These are phyloP conservation scores for Saxidomus purpurata DNA, from an alignment of 1,140 invertebrate genomes.

Conservation along the genomic window DNA sequence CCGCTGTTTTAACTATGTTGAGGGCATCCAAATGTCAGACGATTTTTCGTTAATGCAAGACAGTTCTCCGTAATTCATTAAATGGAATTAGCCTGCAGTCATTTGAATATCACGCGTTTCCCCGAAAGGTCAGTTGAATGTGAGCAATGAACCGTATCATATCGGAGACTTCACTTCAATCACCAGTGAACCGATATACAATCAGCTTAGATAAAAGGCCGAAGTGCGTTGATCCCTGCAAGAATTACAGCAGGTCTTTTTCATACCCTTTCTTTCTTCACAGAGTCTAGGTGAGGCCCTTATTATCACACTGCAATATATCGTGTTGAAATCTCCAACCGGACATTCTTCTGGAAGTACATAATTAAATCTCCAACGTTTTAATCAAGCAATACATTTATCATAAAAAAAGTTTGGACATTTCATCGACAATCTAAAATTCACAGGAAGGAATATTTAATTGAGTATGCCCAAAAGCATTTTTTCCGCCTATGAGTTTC, in stretches of 20 bases:
- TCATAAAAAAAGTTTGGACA: background rate
- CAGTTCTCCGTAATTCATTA: background rate
- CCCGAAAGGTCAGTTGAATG: background rate
- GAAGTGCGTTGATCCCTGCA: background rate
- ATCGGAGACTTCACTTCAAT: background rate
- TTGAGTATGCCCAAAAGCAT: background rate
- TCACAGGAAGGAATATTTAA: background rate
- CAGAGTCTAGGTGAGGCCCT: background rate
- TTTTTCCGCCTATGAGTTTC: too few species aligned
- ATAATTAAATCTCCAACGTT: background rate
- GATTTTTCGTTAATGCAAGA: background rate
- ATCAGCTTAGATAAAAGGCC: background rate
- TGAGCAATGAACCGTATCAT: background rate
- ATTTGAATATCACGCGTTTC: background rate
- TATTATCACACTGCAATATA: conserved; percentile 3
- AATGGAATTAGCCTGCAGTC: background rate
- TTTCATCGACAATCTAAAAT: background rate
- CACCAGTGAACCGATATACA: background rate
- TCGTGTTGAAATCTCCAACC: background rate
- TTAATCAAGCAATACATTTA: background rate
- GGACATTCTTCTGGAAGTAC: background rate
- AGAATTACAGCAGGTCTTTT: background rate
- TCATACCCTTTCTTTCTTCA: conserved; percentile 20
- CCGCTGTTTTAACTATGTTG: background rate
- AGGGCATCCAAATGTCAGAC: background rate